Evolutionary conservation across 64 coral and sea anemone genomes (phyloP), one percentile per base, ranked within the genome.

Genomic region (Dendronephthya gigantea): DNA sequence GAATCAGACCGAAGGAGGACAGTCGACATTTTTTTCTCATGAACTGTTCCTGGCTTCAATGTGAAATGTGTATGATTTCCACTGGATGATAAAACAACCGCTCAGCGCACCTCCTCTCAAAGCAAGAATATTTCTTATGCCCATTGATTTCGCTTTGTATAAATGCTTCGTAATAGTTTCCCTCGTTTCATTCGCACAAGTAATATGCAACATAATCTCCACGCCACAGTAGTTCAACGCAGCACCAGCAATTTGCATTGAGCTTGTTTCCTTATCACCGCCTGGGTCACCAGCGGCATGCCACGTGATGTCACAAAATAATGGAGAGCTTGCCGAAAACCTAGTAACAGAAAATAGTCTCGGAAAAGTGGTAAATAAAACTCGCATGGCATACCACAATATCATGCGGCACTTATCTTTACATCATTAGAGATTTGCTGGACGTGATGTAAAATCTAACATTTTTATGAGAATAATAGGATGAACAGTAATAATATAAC

Each of bases 231-330:
- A 98, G 58, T 98, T 93, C 2, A 98, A 36, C 22, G 95, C 92
- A 0, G 87, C 83, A 87, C 92, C 90, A 1, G 95, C 95, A 82
- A 98, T 93, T 5, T 90, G 90, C 48, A 93, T 98, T 39, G 95
- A 91, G 45, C 95, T 98, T 40, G 95, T 98, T 35, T 93, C 95
- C 19, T 91, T 87, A 85, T 98, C 95, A 15, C 95, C 95, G 22
- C 91, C 87, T 49, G 95, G 95, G 27, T 93, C 85, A 2, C 95
- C 95, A 11, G 92, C 95, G 9, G 95, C 88, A 82, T 98, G 95
- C 95, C 95, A 98, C 1, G 95, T 98, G n/a, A 98, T 56, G 39
- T 98, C 95, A 48, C 95, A 98, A 83, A 93, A 93, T 82, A 98
- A 90, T 39, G 95, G 95, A 39, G 89, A 93, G 7, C 89, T 92